Conservation (phyloP, 2,888 invertebrate genomes). For the Eristalis intricaria region DNA sequence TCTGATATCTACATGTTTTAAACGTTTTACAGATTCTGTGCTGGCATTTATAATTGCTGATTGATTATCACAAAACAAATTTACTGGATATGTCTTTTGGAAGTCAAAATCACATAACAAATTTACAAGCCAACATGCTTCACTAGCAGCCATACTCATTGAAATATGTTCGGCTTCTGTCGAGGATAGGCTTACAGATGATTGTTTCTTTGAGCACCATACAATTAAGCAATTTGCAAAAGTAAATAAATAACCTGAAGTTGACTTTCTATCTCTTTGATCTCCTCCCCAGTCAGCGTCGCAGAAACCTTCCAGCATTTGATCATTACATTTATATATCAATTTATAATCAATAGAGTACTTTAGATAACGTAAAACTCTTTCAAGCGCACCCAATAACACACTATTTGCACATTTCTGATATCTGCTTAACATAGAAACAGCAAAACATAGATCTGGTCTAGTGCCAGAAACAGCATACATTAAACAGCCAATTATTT, state of each 20-base stretch:
- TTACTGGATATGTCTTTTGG: too few relatives aligned
- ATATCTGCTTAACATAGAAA: conserved; percentile 48
- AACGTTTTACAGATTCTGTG: too few relatives aligned
- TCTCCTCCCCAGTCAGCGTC: conserved; percentile 51
- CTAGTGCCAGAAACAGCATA: conserved; percentile 34
- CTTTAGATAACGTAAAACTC: conserved; percentile 48
- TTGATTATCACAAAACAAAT: too few relatives aligned
- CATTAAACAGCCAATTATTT: conserved; percentile 26
- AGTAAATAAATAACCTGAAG: conserved; percentile 47
- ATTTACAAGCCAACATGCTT: conserved; percentile 41
- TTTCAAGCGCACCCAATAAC: conserved; percentile 40
- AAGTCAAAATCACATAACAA: conserved; percentile 15
- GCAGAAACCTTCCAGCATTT: conserved; percentile 28
- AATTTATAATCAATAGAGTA: conserved; percentile 18
- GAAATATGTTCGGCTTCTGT: conserved; percentile 57
- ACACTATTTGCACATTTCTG: conserved; percentile 34
- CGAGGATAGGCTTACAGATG: conserved; percentile 34
- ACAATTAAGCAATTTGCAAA: conserved; percentile 23
- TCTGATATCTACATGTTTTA: too few relatives aligned
- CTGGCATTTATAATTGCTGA: too few relatives aligned
- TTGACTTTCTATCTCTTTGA: conserved; percentile 52
- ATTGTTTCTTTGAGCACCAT: too few relatives aligned
- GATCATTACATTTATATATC: conserved; percentile 7
- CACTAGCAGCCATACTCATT: conserved; percentile 32
- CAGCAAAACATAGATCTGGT: conserved; percentile 48